Evolutionary conservation across 2,888 invertebrate species (phyloP), one percentile per base, ranked within the genome.

Genomic region (Lithosia quadra): DNA sequence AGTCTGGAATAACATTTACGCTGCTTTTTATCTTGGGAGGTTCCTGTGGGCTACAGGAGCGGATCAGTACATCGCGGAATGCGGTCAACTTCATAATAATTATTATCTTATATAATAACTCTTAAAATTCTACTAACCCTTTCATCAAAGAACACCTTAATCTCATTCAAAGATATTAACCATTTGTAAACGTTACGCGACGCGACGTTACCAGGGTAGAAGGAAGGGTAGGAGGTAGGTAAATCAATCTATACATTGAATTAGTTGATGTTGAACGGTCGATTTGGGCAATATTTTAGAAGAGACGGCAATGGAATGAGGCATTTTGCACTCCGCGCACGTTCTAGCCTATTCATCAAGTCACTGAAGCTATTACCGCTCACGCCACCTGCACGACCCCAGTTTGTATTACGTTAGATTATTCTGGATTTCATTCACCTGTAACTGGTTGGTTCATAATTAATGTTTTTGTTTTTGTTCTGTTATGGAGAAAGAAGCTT

Each of bases 161-260:
- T 90, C 86, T 89, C 84, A 86, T 84, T 81, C 77, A 82, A 79
- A 84, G 84, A 89, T 91, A 92, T 92, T 90, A 91, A 91, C 88
- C 90, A 92, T 91, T 93, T 91, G 90, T 91, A 89, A 89, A 89
- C 85, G 88, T 78, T 49, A 49, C 70, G 66, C 70, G 63, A 88
- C 86, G n/a, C 28, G 8, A 68, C 59, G 68, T 36, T 56, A 36
- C 59, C 43, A 22, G 22, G 63, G 9, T 21, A 15, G 33, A 22
- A 55, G 43, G 62, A 62, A 49, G 67, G 78, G 83, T 76, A 65
- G 79, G 74, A 75, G 79, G 84, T 80, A 81, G 88, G 88, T 92
- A 90, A 92, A 92, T 92, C 92, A 92, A 92, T 93, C 91, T 90
- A 91, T 89, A 92, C 88, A 89, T 92, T 92, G 89, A 92, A 93